Percentiles rank a stretch among this genome's conserved stretches.
phyloP scores from a whole-genome alignment of 1,140 invertebrate genomes.

The Monomorium pharaonis region DNA sequence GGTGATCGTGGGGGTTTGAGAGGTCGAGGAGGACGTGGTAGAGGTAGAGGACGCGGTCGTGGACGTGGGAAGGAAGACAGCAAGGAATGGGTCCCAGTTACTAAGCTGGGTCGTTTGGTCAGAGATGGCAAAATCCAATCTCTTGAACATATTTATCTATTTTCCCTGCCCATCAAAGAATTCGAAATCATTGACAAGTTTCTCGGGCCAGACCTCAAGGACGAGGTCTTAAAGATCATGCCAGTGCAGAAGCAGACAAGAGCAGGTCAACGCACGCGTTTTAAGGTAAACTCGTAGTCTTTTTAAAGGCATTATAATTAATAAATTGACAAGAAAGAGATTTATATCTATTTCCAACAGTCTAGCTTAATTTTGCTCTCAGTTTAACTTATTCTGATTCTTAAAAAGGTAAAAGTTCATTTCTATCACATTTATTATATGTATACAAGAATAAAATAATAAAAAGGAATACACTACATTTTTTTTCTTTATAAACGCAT shows the following conservation, averaged over 20 bases:
- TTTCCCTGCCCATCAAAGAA: constrained; percentile 99
- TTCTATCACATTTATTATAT: no score
- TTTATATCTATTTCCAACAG: no score
- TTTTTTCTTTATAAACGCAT: no score
- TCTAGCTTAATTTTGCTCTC: no score
- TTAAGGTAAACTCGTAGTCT: constrained; percentile 89
- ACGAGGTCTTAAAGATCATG: constrained; percentile 99
- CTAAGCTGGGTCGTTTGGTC: constrained; percentile 98
- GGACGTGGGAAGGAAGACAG: constrained; percentile 97
- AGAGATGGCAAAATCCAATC: constrained; percentile 98
- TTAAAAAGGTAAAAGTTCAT: no score
- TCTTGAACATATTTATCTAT: constrained; percentile 99
- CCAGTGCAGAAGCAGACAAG: constrained; percentile 99
- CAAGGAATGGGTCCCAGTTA: constrained; percentile 99
- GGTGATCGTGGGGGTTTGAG: constrained; percentile 93
- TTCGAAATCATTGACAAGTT: constrained; percentile 99
- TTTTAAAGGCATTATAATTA: not conserved
- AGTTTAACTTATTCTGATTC: no score
- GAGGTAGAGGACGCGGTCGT: constrained; percentile 92
- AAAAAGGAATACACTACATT: no score
- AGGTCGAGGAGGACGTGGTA: constrained; percentile 91
- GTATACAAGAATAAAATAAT: no score
- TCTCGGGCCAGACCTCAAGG: constrained; percentile 95
- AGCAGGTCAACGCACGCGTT: constrained; percentile 99
- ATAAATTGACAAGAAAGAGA: not conserved